Evolutionary conservation across 37 sponge, comb jelly and placozoan species (phyloP).

Genomic region (Hormiphora californensis): DNA sequence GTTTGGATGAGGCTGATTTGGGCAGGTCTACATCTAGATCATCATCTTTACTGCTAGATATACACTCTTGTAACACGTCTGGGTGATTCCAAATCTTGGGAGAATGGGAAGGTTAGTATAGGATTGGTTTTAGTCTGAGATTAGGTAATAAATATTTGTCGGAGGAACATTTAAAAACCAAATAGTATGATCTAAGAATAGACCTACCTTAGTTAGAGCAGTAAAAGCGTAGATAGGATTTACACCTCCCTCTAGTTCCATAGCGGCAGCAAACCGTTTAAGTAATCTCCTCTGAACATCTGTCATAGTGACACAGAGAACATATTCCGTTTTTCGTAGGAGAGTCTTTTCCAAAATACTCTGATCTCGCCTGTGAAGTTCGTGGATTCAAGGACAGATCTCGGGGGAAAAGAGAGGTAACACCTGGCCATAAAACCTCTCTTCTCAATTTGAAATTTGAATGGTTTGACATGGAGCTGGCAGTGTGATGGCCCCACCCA

Average conservation of each 20-base stretch:
- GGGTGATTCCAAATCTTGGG: slow-evolving; percentile 96
- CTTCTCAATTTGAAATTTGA: background rate
- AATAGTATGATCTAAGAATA: too few species aligned
- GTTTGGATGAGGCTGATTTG: background rate
- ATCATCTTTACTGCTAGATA: slow-evolving; percentile 19
- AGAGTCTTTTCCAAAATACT: slow-evolving; percentile 68
- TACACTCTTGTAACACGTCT: slow-evolving; percentile 72
- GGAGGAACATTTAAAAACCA: too few species aligned
- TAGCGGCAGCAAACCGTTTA: slow-evolving; percentile 47
- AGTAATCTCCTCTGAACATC: slow-evolving; percentile 57
- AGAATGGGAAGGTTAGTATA: slow-evolving; percentile 14
- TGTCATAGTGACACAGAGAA: slow-evolving; percentile 68
- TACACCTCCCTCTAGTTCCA: background rate
- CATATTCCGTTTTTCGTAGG: slow-evolving; percentile 80
- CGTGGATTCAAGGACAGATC: too few species aligned
- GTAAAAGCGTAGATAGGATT: slow-evolving; percentile 78
- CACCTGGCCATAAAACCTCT: too few species aligned
- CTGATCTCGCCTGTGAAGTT: slow-evolving; percentile 72
- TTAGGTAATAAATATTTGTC: too few species aligned
- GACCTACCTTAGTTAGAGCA: slow-evolving; percentile 71
- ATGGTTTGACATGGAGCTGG: background rate
- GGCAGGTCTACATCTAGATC: slow-evolving; percentile 52
- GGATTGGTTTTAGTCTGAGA: too few species aligned
- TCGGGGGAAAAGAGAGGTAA: too few species aligned
- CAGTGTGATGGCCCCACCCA: too few species aligned